Base-by-base conservation (phyloP, 2,113 vertebrate species). In the Eurypyga helias region DNA sequence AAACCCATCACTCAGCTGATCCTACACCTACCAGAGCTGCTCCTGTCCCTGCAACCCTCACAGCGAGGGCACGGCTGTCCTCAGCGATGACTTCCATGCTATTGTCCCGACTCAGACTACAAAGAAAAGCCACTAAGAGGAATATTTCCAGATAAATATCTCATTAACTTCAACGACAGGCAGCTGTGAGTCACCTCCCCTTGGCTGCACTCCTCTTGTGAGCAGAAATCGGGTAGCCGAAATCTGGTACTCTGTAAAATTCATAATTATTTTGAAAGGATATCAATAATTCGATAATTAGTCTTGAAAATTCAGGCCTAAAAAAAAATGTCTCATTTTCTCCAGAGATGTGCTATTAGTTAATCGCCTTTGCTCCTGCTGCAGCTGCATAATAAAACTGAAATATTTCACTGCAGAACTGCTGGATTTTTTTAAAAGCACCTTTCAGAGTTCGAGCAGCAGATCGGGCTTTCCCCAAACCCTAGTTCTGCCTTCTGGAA, bases 171-270 rank as follows among this genome's bases (percentile, higher is more conserved):
- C 65, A 85, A 80, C 83, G 77, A 83, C 91, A 91, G 73, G 83
- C 95, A 93, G 73, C 79, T 3, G 1, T 96, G 97, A 97, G 83
- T 97, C 92, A 95, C 73, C 95, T 96, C 90, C 89, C 87, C 73
- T 89, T 77, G 77, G 81, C 91, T 90, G 48, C 25, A 19, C 23
- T 91, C 83, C 51, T 91, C 88, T 46, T 84, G 67, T 80, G 80
- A 96, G 89, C 92, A 96, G 70, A 92, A 93, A 71, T 31, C 1
- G 0, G 43, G 76, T 49, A 89, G 76, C 73, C 31, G 67, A 96
- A 60, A 64, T 76, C 77, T 84, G 81, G 73, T 58, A n/a, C 69
- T 36, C 33, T 58, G 72, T n/a, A 91, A 92, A 91, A 89, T 67
- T 57, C 20, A 0, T 82, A 70, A 89, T 78, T 82, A 61, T 83